Conservation (phyloP, 2,797 vertebrate genomes). For the Xenopus petersii region DNA sequence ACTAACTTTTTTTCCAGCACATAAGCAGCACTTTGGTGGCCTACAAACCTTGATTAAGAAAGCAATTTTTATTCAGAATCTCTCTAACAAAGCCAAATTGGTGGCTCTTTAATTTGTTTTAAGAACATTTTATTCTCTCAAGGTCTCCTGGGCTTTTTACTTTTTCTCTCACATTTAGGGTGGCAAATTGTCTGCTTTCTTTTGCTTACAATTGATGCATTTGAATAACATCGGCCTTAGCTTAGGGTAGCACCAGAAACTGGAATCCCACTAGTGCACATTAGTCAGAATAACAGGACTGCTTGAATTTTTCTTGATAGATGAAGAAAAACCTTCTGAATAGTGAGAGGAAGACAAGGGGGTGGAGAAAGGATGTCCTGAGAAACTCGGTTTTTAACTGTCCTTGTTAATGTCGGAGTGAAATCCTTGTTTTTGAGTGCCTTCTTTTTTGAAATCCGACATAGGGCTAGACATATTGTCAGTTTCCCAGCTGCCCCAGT, state of each 20-base stretch:
- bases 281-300: slow-evolving; percentile 25
- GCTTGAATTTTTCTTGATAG: slow-evolving; percentile 26
- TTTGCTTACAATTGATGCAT: slow-evolving; percentile 24
- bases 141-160: slow-evolving; percentile 6
- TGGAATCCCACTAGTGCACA: slow-evolving; percentile 17
- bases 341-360: slow-evolving; percentile 13
- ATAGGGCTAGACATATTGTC: too few species aligned
- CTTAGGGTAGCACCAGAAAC: not conserved
- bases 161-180: slow-evolving; percentile 11
- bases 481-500: too few species aligned
- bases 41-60: not conserved
- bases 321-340: slow-evolving; percentile 20
- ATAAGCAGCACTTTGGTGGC: too few species aligned
- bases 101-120: slow-evolving; percentile 5
- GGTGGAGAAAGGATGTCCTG: slow-evolving; percentile 27
- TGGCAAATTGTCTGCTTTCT: slow-evolving; percentile 20
- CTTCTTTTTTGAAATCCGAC: not conserved
- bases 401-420: slow-evolving; percentile 54
- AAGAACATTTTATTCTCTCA: slow-evolving; percentile 22
- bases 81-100: not conserved
- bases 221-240: slow-evolving; percentile 28
- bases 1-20: too few species aligned
- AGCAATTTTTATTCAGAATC: not conserved
- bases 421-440: slow-evolving; percentile 62
- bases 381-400: slow-evolving; percentile 53